A percentile compares a stretch with the other conserved stretches of the same genome.
Evolutionary conservation across 2,797 vertebrate species (phyloP).

Genomic region (Esox lucius): DNA sequence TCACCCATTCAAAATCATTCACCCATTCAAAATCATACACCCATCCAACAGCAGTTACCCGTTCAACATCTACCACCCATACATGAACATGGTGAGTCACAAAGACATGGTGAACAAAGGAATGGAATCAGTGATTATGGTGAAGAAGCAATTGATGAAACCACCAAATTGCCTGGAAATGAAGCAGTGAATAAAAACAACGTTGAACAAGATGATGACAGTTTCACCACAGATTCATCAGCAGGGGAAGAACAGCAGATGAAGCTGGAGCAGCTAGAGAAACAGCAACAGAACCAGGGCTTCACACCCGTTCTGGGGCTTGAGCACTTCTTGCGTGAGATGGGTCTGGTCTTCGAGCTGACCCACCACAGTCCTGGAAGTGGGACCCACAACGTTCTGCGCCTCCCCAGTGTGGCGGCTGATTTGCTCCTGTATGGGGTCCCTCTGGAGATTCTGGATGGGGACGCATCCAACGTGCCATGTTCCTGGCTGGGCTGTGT

Average conservation of each 20-base stretch:
- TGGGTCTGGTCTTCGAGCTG: slow-evolving; percentile 80
- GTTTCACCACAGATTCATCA: slow-evolving; percentile 49
- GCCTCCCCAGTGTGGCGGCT: slow-evolving; percentile 73
- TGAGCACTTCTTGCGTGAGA: slow-evolving; percentile 83
- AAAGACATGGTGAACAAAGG: slow-evolving; percentile 1
- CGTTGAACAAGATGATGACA: slow-evolving; percentile 8
- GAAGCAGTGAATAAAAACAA: slow-evolving; percentile 20
- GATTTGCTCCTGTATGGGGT: slow-evolving; percentile 78
- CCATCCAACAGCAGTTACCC: background rate
- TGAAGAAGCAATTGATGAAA: slow-evolving; percentile 26
- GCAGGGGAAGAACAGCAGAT: slow-evolving; percentile 28
- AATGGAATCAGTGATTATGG: slow-evolving; percentile 19
- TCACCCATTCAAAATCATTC: background rate
- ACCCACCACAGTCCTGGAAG: slow-evolving; percentile 59
- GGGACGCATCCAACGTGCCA: slow-evolving; percentile 77
- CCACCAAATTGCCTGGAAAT: slow-evolving; percentile 8
- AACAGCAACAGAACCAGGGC: slow-evolving; percentile 18
- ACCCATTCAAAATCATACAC: background rate
- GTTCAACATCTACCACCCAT: background rate
- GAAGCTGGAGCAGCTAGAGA: background rate
- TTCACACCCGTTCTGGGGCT: slow-evolving; percentile 59
- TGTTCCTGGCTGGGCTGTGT: slow-evolving; percentile 75
- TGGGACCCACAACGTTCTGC: slow-evolving; percentile 61
- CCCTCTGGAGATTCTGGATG: slow-evolving; percentile 81
- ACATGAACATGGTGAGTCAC: too few relatives aligned